Conservation (phyloP, 1,140 invertebrate species). For the Drepana arcuata region DNA sequence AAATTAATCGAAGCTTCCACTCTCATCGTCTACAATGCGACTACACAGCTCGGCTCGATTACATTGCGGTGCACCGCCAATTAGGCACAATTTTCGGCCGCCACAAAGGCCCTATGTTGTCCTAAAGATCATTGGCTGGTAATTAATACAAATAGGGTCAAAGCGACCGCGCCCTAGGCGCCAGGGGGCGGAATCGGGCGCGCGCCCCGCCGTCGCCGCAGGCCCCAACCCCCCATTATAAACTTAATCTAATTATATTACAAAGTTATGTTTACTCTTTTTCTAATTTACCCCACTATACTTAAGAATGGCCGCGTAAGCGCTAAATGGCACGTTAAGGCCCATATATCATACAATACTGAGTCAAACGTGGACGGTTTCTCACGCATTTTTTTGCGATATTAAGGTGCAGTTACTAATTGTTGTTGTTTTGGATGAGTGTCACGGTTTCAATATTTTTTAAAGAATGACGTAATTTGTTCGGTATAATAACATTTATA, state of each 20-base stretch:
- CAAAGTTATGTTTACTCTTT: constrained; percentile 72
- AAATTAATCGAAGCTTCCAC: too few species aligned
- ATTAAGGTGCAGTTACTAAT: constrained; percentile 33
- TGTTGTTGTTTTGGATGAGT: constrained; percentile 53
- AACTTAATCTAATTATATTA: constrained; percentile 71
- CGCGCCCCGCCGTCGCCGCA: constrained; percentile 57
- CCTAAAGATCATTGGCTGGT: constrained; percentile 59
- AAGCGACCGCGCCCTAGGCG: constrained; percentile 55
- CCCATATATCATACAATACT: constrained; percentile 60
- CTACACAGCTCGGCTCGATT: too few species aligned
- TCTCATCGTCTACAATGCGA: too few species aligned
- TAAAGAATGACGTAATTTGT: neutral
- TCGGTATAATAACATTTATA: too few species aligned
- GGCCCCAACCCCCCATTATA: constrained; percentile 58
- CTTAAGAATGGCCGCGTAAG: constrained; percentile 62
- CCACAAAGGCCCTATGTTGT: constrained; percentile 53
- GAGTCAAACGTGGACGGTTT: constrained; percentile 57
- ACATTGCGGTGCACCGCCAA: constrained; percentile 43
- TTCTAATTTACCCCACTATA: constrained; percentile 65
- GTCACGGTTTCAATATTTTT: constrained; percentile 35
- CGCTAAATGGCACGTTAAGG: constrained; percentile 69
- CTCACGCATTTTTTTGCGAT: constrained; percentile 44
- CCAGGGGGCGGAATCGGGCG: constrained; percentile 46
- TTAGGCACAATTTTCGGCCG: constrained; percentile 62
- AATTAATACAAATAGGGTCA: constrained; percentile 72